Percentiles rank a stretch among this genome's conserved stretches.
Conservation (phyloP, 2,888 invertebrate species). For the Thereva unica region DNA sequence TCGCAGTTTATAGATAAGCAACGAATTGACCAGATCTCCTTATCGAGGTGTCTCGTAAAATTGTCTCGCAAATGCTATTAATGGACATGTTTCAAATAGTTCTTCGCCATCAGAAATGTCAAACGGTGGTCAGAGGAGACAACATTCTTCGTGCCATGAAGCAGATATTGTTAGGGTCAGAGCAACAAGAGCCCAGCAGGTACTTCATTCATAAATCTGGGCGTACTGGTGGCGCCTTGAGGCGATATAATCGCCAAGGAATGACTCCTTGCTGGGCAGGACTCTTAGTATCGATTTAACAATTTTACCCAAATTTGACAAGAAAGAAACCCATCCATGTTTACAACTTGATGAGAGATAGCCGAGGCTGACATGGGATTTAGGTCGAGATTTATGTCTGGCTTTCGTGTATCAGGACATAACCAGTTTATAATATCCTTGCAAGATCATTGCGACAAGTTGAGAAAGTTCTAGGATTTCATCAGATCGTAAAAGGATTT, state of each 20-base stretch:
- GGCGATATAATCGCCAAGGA: slow-evolving; percentile 22
- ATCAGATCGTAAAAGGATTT: no score
- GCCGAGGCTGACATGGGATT: slow-evolving; percentile 22
- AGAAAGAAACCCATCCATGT: slow-evolving; percentile 27
- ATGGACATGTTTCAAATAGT: slow-evolving; percentile 5
- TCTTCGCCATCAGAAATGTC: slow-evolving; percentile 20
- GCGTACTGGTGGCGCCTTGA: slow-evolving; percentile 21
- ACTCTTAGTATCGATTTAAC: slow-evolving; percentile 14
- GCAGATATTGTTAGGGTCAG: slow-evolving; percentile 18
- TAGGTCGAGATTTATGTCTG: slow-evolving; percentile 13
- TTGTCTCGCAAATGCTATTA: slow-evolving; percentile 4
- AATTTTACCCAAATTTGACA: slow-evolving; percentile 13
- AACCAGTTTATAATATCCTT: no score
- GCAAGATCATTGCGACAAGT: no score
- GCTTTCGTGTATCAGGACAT: neutral
- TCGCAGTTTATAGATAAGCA: no score
- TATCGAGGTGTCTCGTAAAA: slow-evolving; percentile 27
- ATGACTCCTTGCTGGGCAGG: slow-evolving; percentile 22
- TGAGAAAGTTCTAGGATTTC: no score
- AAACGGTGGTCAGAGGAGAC: slow-evolving; percentile 20
- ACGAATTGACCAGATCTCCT: neutral
- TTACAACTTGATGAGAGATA: slow-evolving; percentile 31
- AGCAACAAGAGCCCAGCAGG: slow-evolving; percentile 26
- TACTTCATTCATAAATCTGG: slow-evolving; percentile 13
- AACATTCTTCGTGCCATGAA: slow-evolving; percentile 15